Conservation (phyloP, 1,140 invertebrate species). For the Geopemphigus sp. region DNA sequence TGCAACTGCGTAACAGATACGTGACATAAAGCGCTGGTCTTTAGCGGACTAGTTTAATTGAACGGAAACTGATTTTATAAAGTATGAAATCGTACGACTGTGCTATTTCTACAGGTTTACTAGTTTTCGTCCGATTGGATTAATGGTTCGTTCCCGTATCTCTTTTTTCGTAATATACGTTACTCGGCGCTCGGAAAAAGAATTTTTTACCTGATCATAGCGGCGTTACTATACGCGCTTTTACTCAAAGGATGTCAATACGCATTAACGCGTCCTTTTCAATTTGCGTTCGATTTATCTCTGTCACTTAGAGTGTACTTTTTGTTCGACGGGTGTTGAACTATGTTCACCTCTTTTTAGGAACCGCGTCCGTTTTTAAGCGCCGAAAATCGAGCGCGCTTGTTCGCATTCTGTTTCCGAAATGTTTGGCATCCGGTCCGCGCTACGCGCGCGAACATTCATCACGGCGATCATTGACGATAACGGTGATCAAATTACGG, state of each 20-base stretch:
- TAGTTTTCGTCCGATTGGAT: neutral
- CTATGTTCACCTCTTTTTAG: neutral
- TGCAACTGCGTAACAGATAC: too few relatives aligned
- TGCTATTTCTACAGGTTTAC: too few relatives aligned
- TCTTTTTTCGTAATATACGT: neutral
- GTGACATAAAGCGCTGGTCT: too few relatives aligned
- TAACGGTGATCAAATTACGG: too few relatives aligned
- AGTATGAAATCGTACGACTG: too few relatives aligned
- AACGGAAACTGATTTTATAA: too few relatives aligned
- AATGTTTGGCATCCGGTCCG: neutral
- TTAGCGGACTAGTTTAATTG: too few relatives aligned
- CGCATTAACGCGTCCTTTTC: conserved; percentile 2
- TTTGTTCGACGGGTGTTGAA: neutral
- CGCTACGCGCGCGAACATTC: too few relatives aligned
- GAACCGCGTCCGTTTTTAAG: neutral
- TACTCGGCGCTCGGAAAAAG: neutral
- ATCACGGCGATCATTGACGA: too few relatives aligned
- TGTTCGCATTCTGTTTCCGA: neutral
- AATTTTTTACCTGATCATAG: neutral
- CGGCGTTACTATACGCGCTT: neutral
- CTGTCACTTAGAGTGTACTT: neutral
- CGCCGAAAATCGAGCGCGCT: too few relatives aligned
- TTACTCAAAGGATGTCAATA: conserved; percentile 21
- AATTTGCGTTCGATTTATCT: neutral
- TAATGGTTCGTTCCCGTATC: neutral